Base-by-base conservation (phyloP, 1,140 invertebrate species). In the Tenebrio molitor region DNA sequence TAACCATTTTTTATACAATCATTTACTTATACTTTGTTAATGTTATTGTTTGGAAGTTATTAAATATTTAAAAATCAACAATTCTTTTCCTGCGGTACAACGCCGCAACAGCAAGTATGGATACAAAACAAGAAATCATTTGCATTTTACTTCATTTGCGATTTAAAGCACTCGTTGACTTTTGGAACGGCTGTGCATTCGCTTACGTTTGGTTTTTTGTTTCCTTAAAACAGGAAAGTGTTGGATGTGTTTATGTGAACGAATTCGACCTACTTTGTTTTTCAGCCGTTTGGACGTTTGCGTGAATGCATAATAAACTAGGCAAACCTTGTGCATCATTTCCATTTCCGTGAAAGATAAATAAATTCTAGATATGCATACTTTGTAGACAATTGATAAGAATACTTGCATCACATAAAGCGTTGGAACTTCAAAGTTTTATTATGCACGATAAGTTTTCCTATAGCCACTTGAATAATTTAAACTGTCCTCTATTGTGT, bases 321-420 rank as follows among this genome's bases (percentile, higher is more conserved):
- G 12, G 36, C 7, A 39, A 39, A 39, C 36, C 36, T 39, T 39
- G 36, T 39, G 36, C n/a, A 39, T 39, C 36, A 39, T 39, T 39
- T 8, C n/a, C 36, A 12, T 39, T 39, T 39, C 12, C 6, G n/a
- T n/a, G 36, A 12, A 39, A 39, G 36, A 12, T 39, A 39, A 39
- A 39, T 39, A 39, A 5, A 39, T 39, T 39, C 36, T 39, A 39
- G 36, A 39, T 39, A 39, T n/a, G n/a, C n/a, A n/a, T 12, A 12
- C 36, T 39, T 39, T 39, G 36, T 39, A 7, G 36, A 5, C 36
- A 39, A 39, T 39, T 8, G 36, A 39, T n/a, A 29, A 29, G 8
- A 29, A 3, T 39, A 12, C 36, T 2, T 39, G n/a, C n/a, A n/a
- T n/a, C n/a, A n/a, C 36, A 39, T 39, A 39, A 39, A 39, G 5